These are phyloP conservation scores for Siniperca chuatsi DNA, from an alignment of 2,113 vertebrate species.

Conservation along the genomic window DNA sequence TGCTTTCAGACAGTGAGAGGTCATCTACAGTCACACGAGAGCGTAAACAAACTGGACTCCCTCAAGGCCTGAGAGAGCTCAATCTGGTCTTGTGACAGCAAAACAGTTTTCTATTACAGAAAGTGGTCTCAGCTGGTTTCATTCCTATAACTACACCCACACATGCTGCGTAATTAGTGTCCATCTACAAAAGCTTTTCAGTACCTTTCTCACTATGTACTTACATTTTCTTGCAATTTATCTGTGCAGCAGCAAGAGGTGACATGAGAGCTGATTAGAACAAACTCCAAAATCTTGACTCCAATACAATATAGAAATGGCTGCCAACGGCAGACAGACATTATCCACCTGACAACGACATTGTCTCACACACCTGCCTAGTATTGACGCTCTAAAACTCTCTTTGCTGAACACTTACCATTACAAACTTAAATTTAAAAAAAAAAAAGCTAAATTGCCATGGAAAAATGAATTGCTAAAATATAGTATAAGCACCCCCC, in stretches of 20 bases:
- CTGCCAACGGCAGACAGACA: neutral
- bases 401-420: neutral
- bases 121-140: neutral
- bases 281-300: neutral
- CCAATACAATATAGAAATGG: neutral
- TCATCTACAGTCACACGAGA: slow-evolving; percentile 35
- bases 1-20: slow-evolving; percentile 30
- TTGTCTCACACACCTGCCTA: neutral
- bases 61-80: slow-evolving; percentile 2
- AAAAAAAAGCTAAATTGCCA: no score
- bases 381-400: neutral
- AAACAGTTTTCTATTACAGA: slow-evolving; percentile 3
- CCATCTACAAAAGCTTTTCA: neutral
- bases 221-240: neutral
- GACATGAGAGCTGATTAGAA: neutral
- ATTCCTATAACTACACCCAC: neutral
- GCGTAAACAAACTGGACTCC: slow-evolving; percentile 43
- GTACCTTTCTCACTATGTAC: neutral
- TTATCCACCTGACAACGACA: neutral
- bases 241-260: neutral
- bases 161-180: neutral
- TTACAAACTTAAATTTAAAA: neutral
- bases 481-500: no score
- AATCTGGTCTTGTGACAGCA: slow-evolving; percentile 52
- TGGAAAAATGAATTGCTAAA: neutral